Percentiles rank a stretch among this genome's conserved stretches.
These are phyloP conservation scores for Psittacula cyanocephala DNA, from an alignment of 2,113 vertebrate genomes.

Conservation along the genomic window DNA sequence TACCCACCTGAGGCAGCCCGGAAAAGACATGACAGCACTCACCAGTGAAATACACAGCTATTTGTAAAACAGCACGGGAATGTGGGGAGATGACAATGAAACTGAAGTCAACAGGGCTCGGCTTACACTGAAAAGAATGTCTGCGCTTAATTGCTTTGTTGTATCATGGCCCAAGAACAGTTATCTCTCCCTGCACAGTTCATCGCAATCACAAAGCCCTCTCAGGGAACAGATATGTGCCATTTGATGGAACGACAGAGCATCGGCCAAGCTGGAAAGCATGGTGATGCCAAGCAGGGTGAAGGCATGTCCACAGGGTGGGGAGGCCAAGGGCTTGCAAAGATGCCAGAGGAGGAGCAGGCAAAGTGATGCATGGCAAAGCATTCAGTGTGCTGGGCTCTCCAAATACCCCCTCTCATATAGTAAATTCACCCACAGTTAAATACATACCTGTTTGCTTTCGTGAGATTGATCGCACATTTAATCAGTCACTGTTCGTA, in stretches of 20 bases:
- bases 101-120: not conserved
- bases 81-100: not conserved
- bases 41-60: fast-evolving
- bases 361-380: not conserved
- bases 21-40: not conserved
- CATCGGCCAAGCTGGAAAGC: not conserved
- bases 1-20: not conserved
- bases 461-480: conserved; percentile 25
- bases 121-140: not conserved
- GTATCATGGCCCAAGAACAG: not conserved
- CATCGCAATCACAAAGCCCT: not conserved
- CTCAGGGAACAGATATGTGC: not conserved
- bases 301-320: not conserved
- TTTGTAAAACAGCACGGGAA: not conserved
- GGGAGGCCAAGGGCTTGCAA: not conserved
- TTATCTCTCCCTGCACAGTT: not conserved
- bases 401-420: not conserved
- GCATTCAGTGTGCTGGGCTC: not conserved
- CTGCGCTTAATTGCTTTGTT: not conserved
- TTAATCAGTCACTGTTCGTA: conserved; percentile 22
- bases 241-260: not conserved
- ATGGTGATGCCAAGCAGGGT: not conserved
- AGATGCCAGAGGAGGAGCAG: not conserved
- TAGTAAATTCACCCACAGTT: conserved; percentile 23
- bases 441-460: conserved; percentile 56